Conservation (phyloP, 2,888 invertebrate species). For the Adelphocoris suturalis region DNA sequence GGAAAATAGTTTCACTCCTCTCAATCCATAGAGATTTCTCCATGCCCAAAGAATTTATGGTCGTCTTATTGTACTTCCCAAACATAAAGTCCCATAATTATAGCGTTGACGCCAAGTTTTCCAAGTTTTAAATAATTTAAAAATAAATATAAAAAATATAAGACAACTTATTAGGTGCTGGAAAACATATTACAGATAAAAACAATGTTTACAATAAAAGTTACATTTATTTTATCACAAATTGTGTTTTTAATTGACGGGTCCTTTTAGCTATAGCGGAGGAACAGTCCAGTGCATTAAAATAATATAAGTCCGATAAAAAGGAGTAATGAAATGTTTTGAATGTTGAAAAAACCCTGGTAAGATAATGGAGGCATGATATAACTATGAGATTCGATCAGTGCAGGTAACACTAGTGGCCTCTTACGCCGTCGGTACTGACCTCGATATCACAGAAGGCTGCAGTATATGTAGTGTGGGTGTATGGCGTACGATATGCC, state of each 20-base stretch:
- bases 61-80: background rate
- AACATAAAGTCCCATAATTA: background rate
- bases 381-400: conserved; percentile 55
- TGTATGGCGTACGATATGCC: background rate
- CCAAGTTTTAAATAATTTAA: conserved; percentile 1
- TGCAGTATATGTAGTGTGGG: conserved; percentile 6
- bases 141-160: conserved; percentile 33
- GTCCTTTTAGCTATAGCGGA: conserved; percentile 21
- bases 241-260: conserved; percentile 27
- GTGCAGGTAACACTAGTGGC: conserved; percentile 62
- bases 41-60: background rate
- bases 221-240: conserved; percentile 51
- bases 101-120: background rate
- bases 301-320: background rate
- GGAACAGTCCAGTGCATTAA: conserved; percentile 48
- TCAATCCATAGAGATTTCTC: background rate
- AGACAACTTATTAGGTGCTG: conserved; percentile 23
- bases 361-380: conserved; percentile 15
- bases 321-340: conserved; percentile 6
- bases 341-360: conserved; percentile 31
- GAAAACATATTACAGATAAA: conserved; percentile 19
- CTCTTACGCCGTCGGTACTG: conserved; percentile 19
- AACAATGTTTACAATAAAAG: conserved; percentile 17
- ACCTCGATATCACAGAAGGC: conserved; percentile 57
- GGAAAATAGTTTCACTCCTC: conserved; percentile 2